Conservation (phyloP, 92 coral and sea anemone genomes). For the Galaxea fascicularis region DNA sequence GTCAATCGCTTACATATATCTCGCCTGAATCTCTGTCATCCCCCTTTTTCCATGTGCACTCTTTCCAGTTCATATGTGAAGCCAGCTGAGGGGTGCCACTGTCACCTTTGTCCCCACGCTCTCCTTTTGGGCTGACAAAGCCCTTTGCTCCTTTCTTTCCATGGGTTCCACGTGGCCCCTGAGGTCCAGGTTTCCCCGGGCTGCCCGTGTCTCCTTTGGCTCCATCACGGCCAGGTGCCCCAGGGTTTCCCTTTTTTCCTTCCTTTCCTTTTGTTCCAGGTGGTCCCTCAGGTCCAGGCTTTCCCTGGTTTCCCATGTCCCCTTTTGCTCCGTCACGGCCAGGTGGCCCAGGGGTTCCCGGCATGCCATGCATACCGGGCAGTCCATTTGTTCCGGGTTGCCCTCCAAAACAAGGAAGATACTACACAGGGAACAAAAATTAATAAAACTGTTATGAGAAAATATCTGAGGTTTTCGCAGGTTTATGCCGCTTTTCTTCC, state of each 20-base stretch:
- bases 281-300: too few relatives aligned
- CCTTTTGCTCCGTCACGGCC: slow-evolving; percentile 68
- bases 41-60: slow-evolving; percentile 45
- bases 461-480: too few relatives aligned
- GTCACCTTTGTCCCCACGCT: slow-evolving; percentile 33
- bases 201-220: slow-evolving; percentile 32
- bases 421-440: too few relatives aligned
- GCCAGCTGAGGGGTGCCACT: slow-evolving; percentile 40
- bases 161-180: slow-evolving; percentile 37
- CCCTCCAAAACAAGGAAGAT: neutral
- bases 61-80: slow-evolving; percentile 57
- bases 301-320: too few relatives aligned
- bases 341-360: slow-evolving; percentile 60
- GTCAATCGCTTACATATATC: neutral
- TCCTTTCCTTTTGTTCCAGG: too few relatives aligned
- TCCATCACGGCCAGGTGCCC: slow-evolving; percentile 70
- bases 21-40: slow-evolving; percentile 20
- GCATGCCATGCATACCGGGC: slow-evolving; percentile 56
- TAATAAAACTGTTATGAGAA: too few relatives aligned
- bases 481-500: too few relatives aligned
- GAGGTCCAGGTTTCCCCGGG: slow-evolving; percentile 48
- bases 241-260: slow-evolving; percentile 52
- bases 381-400: slow-evolving; percentile 20
- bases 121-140: slow-evolving; percentile 24
- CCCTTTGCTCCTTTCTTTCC: slow-evolving; percentile 37